Conservation (phyloP, 2,888 invertebrate species). For the Julus scandinavius region DNA sequence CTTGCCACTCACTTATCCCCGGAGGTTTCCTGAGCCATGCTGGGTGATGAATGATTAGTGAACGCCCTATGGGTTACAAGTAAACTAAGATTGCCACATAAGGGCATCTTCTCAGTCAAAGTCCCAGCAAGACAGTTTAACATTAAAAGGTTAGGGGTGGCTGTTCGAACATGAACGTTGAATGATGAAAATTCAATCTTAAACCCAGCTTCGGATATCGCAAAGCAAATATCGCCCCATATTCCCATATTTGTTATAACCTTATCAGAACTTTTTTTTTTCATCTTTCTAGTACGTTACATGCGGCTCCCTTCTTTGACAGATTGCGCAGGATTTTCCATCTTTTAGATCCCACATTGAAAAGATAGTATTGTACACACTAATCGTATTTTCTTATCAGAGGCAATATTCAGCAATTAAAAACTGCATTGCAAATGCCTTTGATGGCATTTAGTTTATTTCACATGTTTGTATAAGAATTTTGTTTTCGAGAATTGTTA, state of each 20-base stretch:
- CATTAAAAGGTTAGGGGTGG: neutral
- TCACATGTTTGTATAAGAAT: too few species aligned
- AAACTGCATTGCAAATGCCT: too few species aligned
- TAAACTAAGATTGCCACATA: conserved; percentile 7
- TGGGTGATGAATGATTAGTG: conserved; percentile 33
- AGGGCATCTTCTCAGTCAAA: neutral
- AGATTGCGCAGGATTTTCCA: too few species aligned
- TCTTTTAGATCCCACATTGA: too few species aligned
- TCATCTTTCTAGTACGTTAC: too few species aligned
- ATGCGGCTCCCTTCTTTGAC: too few species aligned
- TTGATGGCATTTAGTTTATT: too few species aligned
- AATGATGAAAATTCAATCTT: neutral
- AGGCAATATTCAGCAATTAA: too few species aligned
- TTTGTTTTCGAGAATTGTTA: too few species aligned
- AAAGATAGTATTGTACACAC: too few species aligned
- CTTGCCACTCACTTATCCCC: conserved; percentile 21
- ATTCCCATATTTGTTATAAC: neutral
- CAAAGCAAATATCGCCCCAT: neutral
- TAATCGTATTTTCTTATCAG: too few species aligned
- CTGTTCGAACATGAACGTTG: neutral
- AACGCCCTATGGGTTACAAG: neutral
- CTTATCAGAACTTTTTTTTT: too few species aligned
- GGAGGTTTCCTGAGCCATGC: neutral
- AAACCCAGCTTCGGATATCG: neutral
- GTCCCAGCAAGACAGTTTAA: conserved; percentile 21